Evolutionary conservation across 2,888 invertebrate species (phyloP).

Genomic region (Drosophila austrosaltans): DNA sequence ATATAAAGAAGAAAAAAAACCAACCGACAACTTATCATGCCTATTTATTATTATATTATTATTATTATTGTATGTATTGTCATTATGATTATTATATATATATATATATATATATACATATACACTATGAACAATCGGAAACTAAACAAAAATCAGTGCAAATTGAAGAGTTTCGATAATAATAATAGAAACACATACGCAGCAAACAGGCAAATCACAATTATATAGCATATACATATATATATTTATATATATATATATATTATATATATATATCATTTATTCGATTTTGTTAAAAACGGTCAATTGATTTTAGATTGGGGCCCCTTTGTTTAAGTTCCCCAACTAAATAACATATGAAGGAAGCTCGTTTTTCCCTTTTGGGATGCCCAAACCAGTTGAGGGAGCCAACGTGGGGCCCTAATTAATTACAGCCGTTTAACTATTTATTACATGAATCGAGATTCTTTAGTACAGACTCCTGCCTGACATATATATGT

Average conservation of each 20-base stretch:
- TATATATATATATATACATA: conserved; percentile 26
- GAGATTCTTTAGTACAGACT: neutral
- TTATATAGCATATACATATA: conserved; percentile 26
- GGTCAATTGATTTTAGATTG: neutral
- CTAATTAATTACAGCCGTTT: too few relatives aligned
- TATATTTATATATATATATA: conserved; percentile 19
- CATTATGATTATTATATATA: conserved; percentile 41
- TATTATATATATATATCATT: conserved; percentile 25
- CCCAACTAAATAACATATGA: too few relatives aligned
- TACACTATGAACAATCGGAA: conserved; percentile 22
- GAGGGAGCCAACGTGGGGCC: too few relatives aligned
- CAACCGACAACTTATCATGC: conserved; percentile 49
- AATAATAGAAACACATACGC: conserved; percentile 17
- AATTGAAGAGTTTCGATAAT: conserved; percentile 29
- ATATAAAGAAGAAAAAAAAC: conserved; percentile 28
- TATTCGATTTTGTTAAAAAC: conserved; percentile 3
- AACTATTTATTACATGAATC: neutral
- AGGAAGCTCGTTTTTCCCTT: too few relatives aligned
- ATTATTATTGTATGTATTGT: conserved; percentile 55
- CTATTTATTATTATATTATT: conserved; percentile 55
- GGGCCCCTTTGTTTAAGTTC: neutral
- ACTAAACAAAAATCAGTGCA: conserved; percentile 15
- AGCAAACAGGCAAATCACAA: conserved; percentile 8
- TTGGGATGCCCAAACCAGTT: too few relatives aligned
- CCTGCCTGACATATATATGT: conserved; percentile 1